Base-by-base conservation (phyloP, 2,888 invertebrate species). In the Tanytarsus gracilentus region DNA sequence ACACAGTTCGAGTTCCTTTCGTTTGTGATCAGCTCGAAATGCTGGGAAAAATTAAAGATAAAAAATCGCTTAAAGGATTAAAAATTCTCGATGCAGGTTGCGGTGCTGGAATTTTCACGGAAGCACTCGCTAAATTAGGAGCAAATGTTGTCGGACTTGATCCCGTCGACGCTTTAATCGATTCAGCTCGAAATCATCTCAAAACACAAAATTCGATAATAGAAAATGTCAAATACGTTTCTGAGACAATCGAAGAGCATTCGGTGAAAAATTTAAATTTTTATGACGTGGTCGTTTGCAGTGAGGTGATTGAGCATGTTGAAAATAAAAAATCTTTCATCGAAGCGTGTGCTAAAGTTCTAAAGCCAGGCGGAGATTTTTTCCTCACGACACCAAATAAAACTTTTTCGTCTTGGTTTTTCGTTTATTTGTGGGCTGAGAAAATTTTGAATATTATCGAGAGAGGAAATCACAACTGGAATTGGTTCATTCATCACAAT, bases 241-340 rank as follows among this genome's bases (percentile, higher is more conserved):
- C 66, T 21, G 70, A 72, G 61, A 66, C 72, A 2, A 65, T 77
- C 39, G 71, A 84, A 72, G 75, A 83, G 0, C 80, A 83, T 67
- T 71, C 74, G 0, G 67, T 69, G 18, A 65, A 72, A 0, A 71
- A 77, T 65, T 59, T 64, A 2, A 76, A 78, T 55, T 67, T 70
- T 36, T 95, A 86, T 71, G 93, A 96, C 76, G 90, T 82, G 0
- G 82, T 96, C 1, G 80, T 95, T 0, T 82, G 87, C 0, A 94
- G 94, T 0, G 96, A 96, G 76, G 85, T 95, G 0, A 75, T 95
- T 62, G 95, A 96, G 71, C 95, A 96, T 75, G 86, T 95, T 0
- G 75, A 78, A 2, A 80, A 91, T 66, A 81, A 86, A 64, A 78
- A 81, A 14, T 65, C 77, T 1, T 89, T 95, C 69, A 68, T 95